Evolutionary conservation across 2,113 vertebrate genomes (phyloP), one percentile per base, ranked within the genome.

Genomic region (Sinocyclocheilus grahami): DNA sequence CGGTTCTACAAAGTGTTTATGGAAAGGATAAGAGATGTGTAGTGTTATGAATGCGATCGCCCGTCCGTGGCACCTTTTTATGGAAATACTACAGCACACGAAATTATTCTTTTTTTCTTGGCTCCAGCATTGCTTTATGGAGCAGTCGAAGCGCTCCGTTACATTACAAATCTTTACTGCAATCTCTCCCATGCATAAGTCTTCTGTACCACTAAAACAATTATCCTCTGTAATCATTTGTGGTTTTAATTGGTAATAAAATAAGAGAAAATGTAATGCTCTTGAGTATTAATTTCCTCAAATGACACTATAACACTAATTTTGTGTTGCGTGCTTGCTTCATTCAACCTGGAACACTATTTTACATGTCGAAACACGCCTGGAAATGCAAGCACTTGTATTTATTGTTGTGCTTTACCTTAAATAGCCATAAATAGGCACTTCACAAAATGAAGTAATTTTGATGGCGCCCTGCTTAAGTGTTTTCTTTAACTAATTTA

Each of bases 281-380:
- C 24, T 30, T 39, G 53, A 60, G 53, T 20, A 37, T 33, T 60
- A 37, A 55, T 78, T 2, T 7, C 42, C 4, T 24, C 20, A 79
- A 39, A 80, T 7, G 1, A 60, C 53, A 60, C 51, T 10, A 79
- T 55, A 33, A 79, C 60, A 60, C 77, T n/a, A 18, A 58, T 24
- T 60, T n/a, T 60, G 77, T 39, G 53, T 13, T 24, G 58, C 58
- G 46, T 63, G 6, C 6, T 63, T 42, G 37, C 9, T 27, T 65
- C 37, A 46, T 63, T 24, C 37, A 81, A 63, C 37, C 30, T 24
- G 78, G 58, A 46, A 62, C 37, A 24, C 22, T n/a, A 4, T 81
- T 62, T n/a, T 63, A 46, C 78, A 81, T 18, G 78, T 81, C 39
- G 60, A 46, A 65, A 81, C 78, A 48, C 60, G 78, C 58, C 22